A percentile compares a stretch with the other conserved stretches of the same genome.
phyloP scores from a whole-genome alignment of 2,797 vertebrate species.

The Kryptolebias ocellatus region DNA sequence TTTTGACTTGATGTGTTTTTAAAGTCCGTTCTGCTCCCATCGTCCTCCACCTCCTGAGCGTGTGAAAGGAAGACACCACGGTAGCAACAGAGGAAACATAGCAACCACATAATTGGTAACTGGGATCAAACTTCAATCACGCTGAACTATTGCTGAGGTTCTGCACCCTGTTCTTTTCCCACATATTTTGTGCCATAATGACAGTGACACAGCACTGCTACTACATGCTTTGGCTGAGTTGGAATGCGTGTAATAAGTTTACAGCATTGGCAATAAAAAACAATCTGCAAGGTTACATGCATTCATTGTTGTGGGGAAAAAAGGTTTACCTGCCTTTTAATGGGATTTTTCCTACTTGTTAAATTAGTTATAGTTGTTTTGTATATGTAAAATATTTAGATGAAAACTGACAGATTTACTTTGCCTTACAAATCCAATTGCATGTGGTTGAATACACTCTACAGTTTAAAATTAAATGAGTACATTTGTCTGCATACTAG shows the following conservation, averaged over 20 bases:
- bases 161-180: slow-evolving; percentile 53
- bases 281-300: slow-evolving; percentile 25
- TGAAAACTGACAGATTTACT: neutral
- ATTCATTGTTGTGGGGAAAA: slow-evolving; percentile 24
- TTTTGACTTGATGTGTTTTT: slow-evolving; percentile 40
- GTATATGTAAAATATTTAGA: neutral
- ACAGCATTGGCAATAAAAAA: slow-evolving; percentile 43
- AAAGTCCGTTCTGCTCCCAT: slow-evolving; percentile 27
- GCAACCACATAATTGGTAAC: slow-evolving; percentile 69
- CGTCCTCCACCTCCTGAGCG: slow-evolving; percentile 33
- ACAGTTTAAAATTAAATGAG: neutral
- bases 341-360: neutral
- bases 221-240: slow-evolving; percentile 49
- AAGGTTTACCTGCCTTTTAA: slow-evolving; percentile 9
- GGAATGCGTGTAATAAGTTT: slow-evolving; percentile 64
- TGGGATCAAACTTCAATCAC: slow-evolving; percentile 70
- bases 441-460: neutral
- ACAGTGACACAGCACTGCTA: slow-evolving; percentile 53
- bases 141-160: slow-evolving; percentile 40
- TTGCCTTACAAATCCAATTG: neutral
- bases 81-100: slow-evolving; percentile 71
- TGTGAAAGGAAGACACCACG: slow-evolving; percentile 65
- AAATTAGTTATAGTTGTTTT: neutral
- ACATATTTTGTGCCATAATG: slow-evolving; percentile 59
- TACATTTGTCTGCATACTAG: neutral